These are phyloP conservation scores for Microchirus variegatus DNA, from an alignment of 2,797 vertebrate genomes.

Conservation along the genomic window DNA sequence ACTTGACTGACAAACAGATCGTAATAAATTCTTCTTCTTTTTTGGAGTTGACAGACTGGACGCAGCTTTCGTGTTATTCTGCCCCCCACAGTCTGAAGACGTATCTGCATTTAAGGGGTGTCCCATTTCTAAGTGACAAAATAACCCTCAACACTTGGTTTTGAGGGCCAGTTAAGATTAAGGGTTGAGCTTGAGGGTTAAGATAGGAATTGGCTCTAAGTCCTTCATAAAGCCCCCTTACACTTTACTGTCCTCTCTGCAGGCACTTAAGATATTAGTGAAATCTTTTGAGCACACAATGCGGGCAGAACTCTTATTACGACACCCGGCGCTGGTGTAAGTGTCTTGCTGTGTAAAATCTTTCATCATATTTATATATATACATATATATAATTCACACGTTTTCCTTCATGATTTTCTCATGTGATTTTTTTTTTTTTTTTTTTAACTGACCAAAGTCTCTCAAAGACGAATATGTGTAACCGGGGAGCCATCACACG, in stretches of 20 bases:
- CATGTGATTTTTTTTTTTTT: not conserved
- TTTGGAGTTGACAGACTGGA: no score
- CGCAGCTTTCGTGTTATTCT: no score
- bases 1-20: no score
- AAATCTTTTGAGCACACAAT: slow-evolving; percentile 54
- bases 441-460: slow-evolving; percentile 6
- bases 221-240: slow-evolving; percentile 45
- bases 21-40: no score
- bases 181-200: no score
- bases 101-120: no score
- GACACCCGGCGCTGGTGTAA: slow-evolving; percentile 29
- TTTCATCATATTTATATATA: slow-evolving; percentile 2
- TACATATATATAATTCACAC: no score
- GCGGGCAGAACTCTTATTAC: slow-evolving; percentile 57
- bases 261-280: slow-evolving; percentile 41
- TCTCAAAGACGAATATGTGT: slow-evolving; percentile 11
- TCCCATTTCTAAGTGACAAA: no score
- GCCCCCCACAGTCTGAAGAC: no score
- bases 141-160: no score
- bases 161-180: no score
- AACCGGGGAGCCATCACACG: not conserved
- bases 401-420: slow-evolving; percentile 16
- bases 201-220: no score
- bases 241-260: slow-evolving; percentile 35
- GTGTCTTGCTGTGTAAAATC: slow-evolving; percentile 19